Conservation (phyloP, 2,888 invertebrate genomes). For the Spatulosminthurus flaviceps region DNA sequence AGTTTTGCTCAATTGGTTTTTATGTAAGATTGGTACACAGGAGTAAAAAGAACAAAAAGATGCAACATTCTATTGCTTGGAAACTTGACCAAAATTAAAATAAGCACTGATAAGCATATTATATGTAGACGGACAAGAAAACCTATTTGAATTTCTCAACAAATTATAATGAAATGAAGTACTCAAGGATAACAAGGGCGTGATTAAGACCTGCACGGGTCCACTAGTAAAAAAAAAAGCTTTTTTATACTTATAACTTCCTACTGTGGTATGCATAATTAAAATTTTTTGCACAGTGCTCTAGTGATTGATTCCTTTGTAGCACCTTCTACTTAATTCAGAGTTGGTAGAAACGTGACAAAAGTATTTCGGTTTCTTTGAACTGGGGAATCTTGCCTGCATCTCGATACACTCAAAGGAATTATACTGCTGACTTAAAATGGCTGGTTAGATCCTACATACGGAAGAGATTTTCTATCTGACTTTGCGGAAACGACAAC, state of each 20-base stretch:
- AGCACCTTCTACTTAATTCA: neutral
- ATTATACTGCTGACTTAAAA: neutral
- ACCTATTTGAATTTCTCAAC: conserved; percentile 30
- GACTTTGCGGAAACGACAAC: neutral
- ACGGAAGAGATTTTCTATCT: neutral
- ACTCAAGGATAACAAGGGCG: conserved; percentile 43
- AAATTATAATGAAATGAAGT: conserved; percentile 41
- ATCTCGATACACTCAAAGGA: neutral
- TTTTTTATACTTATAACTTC: conserved; percentile 18
- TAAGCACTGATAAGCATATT: neutral
- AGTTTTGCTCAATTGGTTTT: conserved; percentile 1
- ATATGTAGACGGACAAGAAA: neutral
- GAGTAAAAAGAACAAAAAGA: neutral
- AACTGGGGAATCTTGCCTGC: neutral
- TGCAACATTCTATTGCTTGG: neutral
- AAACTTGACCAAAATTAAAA: conserved; percentile 18
- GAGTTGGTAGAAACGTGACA: neutral
- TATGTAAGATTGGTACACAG: too few relatives aligned
- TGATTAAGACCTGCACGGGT: conserved; percentile 32
- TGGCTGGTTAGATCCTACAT: neutral
- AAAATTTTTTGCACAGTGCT: neutral
- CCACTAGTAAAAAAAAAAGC: conserved; percentile 4
- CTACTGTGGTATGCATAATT: neutral
- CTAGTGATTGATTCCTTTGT: neutral
- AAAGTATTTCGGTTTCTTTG: neutral